Evolutionary conservation across 2,797 vertebrate genomes (phyloP).

Genomic region (Poecilia velifera): DNA sequence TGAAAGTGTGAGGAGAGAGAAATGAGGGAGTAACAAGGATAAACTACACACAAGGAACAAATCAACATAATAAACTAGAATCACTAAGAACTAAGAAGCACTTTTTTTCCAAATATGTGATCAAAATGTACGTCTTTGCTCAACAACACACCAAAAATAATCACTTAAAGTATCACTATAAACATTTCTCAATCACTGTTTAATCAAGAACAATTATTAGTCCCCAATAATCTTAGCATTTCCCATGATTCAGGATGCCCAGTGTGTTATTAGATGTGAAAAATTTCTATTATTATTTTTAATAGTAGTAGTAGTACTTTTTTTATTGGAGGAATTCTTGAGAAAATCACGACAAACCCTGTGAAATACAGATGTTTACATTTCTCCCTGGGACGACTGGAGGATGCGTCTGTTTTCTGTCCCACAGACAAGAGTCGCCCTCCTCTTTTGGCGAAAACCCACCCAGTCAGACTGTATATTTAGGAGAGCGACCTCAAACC

Average conservation of each 20-base stretch:
- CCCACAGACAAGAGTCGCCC: constrained; percentile 47
- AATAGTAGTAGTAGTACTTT: constrained; percentile 12
- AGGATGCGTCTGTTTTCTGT: constrained; percentile 61
- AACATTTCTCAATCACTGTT: neutral
- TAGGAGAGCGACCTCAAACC: constrained; percentile 31
- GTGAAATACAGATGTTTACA: constrained; percentile 68
- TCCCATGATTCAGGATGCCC: neutral
- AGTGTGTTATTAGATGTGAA: constrained; percentile 12
- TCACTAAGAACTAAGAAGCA: no score
- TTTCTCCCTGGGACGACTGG: constrained; percentile 43
- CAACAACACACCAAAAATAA: neutral
- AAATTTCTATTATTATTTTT: constrained; percentile 33
- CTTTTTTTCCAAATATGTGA: neutral
- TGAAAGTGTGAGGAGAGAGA: no score
- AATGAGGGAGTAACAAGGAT: no score
- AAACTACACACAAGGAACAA: no score
- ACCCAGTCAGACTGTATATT: constrained; percentile 36
- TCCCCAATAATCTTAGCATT: neutral
- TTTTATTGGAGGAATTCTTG: constrained; percentile 37
- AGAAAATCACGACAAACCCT: constrained; percentile 39
- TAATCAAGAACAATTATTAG: neutral
- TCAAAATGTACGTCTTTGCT: neutral
- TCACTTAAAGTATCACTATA: neutral
- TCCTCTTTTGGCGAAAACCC: constrained; percentile 50
- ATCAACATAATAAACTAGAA: no score